Conservation (phyloP, 2,797 vertebrate genomes). For the Distichodus sexfasciatus region DNA sequence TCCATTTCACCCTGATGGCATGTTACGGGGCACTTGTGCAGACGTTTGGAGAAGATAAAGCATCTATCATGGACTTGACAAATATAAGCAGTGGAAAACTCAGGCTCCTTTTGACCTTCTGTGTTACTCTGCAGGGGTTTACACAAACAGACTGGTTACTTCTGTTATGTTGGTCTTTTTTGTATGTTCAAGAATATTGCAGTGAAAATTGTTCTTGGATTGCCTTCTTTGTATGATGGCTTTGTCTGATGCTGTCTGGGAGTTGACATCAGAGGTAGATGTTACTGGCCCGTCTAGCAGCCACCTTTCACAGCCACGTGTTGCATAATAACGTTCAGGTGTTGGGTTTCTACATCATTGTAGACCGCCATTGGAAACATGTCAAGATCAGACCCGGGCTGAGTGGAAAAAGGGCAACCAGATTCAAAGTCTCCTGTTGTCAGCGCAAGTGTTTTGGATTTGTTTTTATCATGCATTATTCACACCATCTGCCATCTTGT, state of each 20-base stretch:
- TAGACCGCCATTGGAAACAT: not conserved
- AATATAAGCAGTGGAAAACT: constrained; percentile 31
- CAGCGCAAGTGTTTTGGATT: not conserved
- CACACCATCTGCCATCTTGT: not conserved
- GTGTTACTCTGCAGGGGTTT: constrained; percentile 8
- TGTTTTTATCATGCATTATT: not conserved
- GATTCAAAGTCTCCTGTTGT: not conserved
- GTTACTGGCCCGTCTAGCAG: constrained; percentile 11
- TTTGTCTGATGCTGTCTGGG: not conserved
- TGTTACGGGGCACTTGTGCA: not conserved
- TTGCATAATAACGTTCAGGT: constrained; percentile 18
- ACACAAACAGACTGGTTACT: constrained; percentile 22
- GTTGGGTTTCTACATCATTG: not conserved
- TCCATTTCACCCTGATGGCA: not conserved
- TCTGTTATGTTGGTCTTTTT: too few relatives aligned
- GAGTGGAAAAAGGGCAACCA: not conserved
- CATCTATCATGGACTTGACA: constrained; percentile 12
- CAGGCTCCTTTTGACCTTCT: constrained; percentile 7
- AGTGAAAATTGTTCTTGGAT: not conserved
- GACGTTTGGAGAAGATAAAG: not conserved
- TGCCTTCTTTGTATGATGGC: not conserved
- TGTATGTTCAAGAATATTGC: too few relatives aligned
- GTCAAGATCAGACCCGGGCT: not conserved
- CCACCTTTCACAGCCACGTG: constrained; percentile 24
- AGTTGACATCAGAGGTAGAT: constrained; percentile 10